Evolutionary conservation across 1,140 invertebrate species (phyloP), one percentile per base, ranked within the genome.

Genomic region (Geopemphigus sp.): DNA sequence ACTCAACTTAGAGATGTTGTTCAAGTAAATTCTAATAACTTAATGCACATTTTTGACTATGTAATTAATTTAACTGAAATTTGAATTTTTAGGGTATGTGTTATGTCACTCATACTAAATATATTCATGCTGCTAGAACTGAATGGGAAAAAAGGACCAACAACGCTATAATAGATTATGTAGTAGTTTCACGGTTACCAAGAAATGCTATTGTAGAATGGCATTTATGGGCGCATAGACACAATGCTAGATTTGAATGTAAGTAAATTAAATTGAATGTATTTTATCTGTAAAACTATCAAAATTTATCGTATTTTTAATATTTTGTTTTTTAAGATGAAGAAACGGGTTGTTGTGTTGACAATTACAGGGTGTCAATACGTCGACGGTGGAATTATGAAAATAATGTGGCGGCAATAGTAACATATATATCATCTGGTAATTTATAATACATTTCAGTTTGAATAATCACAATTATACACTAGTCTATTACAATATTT

Each of bases 191-290:
- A 19, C 89, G 87, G 78, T 86, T 97, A 82, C 95, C 95, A 0
- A 89, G 91, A 45, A 88, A 87, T 84, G 94, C 94, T n/a, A 87
- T 91, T 19, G 90, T 97, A 50, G 95, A 97, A 86, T 97, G 95
- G 95, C 94, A 95, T 84, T 73, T 82, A n/a, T 94, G 93, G 92
- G 93, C 92, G 39, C 93, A 95, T 86, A 89, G 90, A 66, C 91
- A 94, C 85, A 95, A 95, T 86, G 90, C 91, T 86, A 89, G 91
- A 82, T 95, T 95, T 84, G 92, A 95, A 85, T 95, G 93, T 95
- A 87, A 89, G 89, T 89, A 45, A 39, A 14, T 56, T 0, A 59
- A 57, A 47, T 10, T 24, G 39, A 45, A 5, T 11, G 39, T 45
- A n/a, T n/a, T n/a, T n/a, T n/a, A n/a, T n/a, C n/a, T n/a, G n/a